A percentile compares a stretch with the other conserved stretches of the same genome.
Conservation (phyloP, 2,888 invertebrate species). For the Chydorus sphaericus region DNA sequence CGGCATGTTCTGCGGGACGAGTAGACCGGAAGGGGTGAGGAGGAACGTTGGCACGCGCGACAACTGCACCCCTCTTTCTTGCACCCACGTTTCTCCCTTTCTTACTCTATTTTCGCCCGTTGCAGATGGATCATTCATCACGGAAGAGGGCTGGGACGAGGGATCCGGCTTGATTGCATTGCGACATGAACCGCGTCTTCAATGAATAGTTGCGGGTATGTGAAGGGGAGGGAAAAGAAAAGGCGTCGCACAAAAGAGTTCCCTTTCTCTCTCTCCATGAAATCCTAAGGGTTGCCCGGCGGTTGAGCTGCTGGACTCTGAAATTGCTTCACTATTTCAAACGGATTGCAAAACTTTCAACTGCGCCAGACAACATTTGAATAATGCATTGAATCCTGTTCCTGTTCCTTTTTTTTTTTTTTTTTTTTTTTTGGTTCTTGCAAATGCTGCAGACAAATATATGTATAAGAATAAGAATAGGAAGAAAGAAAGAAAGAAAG, state of each 20-base stretch:
- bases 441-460: background rate
- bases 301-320: background rate
- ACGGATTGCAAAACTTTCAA: too few relatives aligned
- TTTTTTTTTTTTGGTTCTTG: background rate
- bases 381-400: too few relatives aligned
- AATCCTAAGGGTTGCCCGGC: too few relatives aligned
- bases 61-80: too few relatives aligned
- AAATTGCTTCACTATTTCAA: background rate
- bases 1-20: too few relatives aligned
- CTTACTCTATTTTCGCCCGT: too few relatives aligned
- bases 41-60: too few relatives aligned
- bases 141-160: too few relatives aligned
- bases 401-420: background rate
- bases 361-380: too few relatives aligned
- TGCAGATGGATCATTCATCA: constrained; percentile 4
- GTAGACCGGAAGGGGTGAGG: too few relatives aligned
- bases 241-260: background rate
- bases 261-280: background rate
- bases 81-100: too few relatives aligned
- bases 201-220: background rate
- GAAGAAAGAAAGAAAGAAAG: background rate
- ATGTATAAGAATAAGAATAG: background rate
- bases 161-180: background rate
- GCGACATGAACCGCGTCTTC: background rate
- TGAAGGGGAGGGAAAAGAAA: background rate